These are phyloP conservation scores for Lepus europaeus DNA, from an alignment of 2,113 vertebrate genomes.

Conservation along the genomic window DNA sequence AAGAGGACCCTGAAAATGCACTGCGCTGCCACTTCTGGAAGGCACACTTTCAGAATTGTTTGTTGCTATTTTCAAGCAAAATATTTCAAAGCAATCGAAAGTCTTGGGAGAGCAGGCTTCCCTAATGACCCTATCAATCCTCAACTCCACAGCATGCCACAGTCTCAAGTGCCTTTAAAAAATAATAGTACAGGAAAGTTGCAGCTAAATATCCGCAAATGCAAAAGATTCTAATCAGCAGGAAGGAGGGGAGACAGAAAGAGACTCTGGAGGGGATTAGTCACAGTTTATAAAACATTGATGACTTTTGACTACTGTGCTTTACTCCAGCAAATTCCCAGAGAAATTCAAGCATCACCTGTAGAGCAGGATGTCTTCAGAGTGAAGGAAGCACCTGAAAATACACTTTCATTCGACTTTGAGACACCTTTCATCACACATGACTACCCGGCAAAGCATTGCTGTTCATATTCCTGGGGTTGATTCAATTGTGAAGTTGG, in stretches of 20 bases:
- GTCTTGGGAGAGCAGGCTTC: neutral
- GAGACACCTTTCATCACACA: constrained; percentile 6
- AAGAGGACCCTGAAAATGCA: constrained; percentile 8
- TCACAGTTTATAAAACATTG: constrained; percentile 69
- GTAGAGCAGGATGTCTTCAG: constrained; percentile 19
- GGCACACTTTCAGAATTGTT: constrained; percentile 44
- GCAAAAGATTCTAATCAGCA: neutral
- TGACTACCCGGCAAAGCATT: constrained; percentile 2
- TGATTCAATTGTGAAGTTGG: constrained; percentile 18
- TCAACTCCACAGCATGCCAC: neutral
- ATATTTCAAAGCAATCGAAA: constrained; percentile 63
- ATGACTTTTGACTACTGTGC: constrained; percentile 69
- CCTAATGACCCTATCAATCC: neutral
- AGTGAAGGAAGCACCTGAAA: constrained; percentile 38
- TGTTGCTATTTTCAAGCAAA: constrained; percentile 62
- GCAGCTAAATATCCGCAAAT: constrained; percentile 49
- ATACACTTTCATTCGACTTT: constrained; percentile 45
- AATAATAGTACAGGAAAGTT: constrained; percentile 30
- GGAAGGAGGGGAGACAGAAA: neutral
- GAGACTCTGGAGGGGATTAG: neutral
- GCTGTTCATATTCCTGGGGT: neutral
- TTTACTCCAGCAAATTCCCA: constrained; percentile 63
- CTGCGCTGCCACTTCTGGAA: neutral
- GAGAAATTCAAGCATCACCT: constrained; percentile 59
- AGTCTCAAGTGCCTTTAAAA: constrained; percentile 44